Evolutionary conservation across 2,113 vertebrate genomes (phyloP), one percentile per base, ranked within the genome.

Genomic region (Phycodurus eques): DNA sequence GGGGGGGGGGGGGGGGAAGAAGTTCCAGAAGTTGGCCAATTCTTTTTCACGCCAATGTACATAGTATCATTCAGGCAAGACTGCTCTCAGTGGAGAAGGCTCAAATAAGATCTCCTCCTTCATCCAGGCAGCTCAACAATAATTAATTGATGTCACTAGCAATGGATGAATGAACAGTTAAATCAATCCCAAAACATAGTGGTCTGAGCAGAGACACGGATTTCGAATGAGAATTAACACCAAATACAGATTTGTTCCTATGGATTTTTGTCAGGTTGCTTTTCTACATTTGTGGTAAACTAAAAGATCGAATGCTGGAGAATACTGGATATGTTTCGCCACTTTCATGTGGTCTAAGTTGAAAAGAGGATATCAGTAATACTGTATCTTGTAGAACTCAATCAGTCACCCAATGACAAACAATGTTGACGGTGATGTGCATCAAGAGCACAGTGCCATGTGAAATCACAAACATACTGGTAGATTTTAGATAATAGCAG

Each of bases 141-240:
- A 31, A 77, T 80, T 74, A 7, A 75, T 76, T 68, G 44, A 83
- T 74, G 19, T 68, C 63, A 67, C 6, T 77, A 27, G 20, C 72
- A 60, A 76, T 54, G 71, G 65, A 64, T 39, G 27, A 62, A 63
- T 27, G 60, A 43, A 65, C 71, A 74, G 79, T 12, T 59, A 68
- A 80, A 75, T 65, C 31, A 65, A 80, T 59, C 62, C 51, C 39
- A 53, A 70, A 35, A 62, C 62, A 46, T 61, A 69, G 33, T 35
- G 43, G 63, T 75, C 70, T 72, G 70, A 69, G 76, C 76, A 71
- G 22, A 17, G 15, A 42, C 61, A 67, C 63, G 42, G 69, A 43
- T 14, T 31, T 27, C 53, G 59, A 71, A 76, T 53, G 43, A 61
- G 39, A 56, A 56, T 56, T 47, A 11, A 31, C 11, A 59, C 22